phyloP scores from a whole-genome alignment of 2,113 vertebrate genomes.

The Thinocorus orbignyianus region DNA sequence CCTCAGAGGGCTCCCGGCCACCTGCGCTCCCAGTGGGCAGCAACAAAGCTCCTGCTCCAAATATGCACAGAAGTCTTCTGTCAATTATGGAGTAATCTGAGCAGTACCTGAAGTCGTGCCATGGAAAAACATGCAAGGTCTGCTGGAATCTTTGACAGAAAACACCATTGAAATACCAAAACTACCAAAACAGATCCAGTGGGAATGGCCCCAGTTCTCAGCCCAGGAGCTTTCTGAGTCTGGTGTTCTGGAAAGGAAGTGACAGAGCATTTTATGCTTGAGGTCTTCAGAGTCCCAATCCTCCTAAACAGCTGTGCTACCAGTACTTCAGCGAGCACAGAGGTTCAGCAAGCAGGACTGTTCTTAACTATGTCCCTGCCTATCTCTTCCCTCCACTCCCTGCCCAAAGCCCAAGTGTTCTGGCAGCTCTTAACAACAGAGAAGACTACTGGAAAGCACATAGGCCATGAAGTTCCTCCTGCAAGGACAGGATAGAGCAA shows the following conservation, averaged over 20 bases:
- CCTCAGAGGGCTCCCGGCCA: not conserved
- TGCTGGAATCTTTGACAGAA: not conserved
- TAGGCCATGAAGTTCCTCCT: not conserved
- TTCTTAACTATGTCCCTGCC: not conserved
- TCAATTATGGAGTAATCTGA: not conserved
- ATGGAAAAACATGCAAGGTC: fast-evolving
- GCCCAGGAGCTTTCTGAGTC: not conserved
- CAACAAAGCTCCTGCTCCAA: not conserved
- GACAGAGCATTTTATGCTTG: not conserved
- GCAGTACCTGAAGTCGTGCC: not conserved
- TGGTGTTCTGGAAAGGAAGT: not conserved
- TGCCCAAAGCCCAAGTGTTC: not conserved
- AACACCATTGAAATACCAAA: not conserved
- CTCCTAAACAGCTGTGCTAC: not conserved
- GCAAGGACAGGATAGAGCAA: not conserved
- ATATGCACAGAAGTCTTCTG: not conserved
- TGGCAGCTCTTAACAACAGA: not conserved
- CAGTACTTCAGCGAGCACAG: not conserved
- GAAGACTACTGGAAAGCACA: not conserved
- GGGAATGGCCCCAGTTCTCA: not conserved
- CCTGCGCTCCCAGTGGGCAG: fast-evolving
- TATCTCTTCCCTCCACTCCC: not conserved
- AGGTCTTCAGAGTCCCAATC: not conserved
- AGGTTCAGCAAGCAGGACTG: not conserved
- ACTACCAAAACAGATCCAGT: not conserved